Evolutionary conservation across 2,888 invertebrate genomes (phyloP).

Genomic region (Sinhomidia bicolor): DNA sequence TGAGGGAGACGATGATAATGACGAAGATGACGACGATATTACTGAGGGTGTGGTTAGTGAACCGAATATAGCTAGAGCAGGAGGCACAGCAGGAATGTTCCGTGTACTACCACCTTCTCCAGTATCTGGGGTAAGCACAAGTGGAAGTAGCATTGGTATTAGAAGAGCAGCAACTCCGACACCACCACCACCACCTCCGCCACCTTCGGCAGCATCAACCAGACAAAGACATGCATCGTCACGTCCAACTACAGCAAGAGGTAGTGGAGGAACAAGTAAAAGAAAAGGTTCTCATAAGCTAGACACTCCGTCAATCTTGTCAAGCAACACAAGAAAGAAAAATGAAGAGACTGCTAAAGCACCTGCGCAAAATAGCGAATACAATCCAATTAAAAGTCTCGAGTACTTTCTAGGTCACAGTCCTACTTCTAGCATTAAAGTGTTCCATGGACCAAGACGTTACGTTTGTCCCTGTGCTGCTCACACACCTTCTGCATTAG

Average conservation of each 20-base stretch:
- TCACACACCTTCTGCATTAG: slow-evolving; percentile 44
- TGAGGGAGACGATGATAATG: neutral
- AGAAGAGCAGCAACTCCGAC: neutral
- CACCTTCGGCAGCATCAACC: neutral
- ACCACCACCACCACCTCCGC: slow-evolving; percentile 3
- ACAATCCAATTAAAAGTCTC: slow-evolving; percentile 51
- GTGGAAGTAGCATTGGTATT: slow-evolving; percentile 33
- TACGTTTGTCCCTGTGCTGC: slow-evolving; percentile 58
- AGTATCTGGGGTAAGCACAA: slow-evolving; percentile 40
- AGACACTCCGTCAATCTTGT: too few relatives aligned
- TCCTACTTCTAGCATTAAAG: slow-evolving; percentile 61
- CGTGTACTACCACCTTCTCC: slow-evolving; percentile 52
- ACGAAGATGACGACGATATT: neutral
- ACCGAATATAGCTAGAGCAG: slow-evolving; percentile 19
- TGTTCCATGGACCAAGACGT: slow-evolving; percentile 64
- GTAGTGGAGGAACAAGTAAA: neutral
- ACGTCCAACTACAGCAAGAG: neutral
- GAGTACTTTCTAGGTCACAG: slow-evolving; percentile 61
- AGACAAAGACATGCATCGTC: neutral
- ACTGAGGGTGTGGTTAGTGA: slow-evolving; percentile 21
- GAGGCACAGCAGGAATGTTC: neutral
- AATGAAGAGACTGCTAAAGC: slow-evolving; percentile 46
- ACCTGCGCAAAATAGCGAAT: slow-evolving; percentile 9
- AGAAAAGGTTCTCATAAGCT: too few relatives aligned
- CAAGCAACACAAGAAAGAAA: neutral